phyloP scores from a whole-genome alignment of 1,140 invertebrate species.

The Heliconius congener region DNA sequence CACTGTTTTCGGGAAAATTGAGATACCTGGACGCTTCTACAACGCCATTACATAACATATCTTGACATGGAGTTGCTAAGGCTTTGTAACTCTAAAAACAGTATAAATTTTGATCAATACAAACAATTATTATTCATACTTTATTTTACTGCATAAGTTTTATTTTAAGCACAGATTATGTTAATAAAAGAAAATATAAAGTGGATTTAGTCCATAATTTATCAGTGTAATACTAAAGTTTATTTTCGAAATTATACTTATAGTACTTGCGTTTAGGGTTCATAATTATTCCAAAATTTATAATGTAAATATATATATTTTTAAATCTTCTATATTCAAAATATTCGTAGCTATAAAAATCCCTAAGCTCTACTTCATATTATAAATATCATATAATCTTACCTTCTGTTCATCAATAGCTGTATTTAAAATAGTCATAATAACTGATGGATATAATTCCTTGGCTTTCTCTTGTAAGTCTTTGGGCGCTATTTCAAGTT shows the following conservation, averaged over 20 bases:
- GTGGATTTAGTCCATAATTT: no score
- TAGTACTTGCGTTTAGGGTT: no score
- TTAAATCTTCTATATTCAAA: no score
- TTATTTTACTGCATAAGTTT: no score
- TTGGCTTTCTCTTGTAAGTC: conserved; percentile 49
- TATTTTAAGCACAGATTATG: no score
- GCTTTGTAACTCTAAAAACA: conserved; percentile 64
- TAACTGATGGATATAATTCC: conserved; percentile 54
- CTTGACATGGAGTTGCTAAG: conserved; percentile 56
- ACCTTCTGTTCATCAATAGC: conserved; percentile 74
- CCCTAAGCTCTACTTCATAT: no score
- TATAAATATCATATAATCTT: background rate
- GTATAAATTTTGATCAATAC: background rate
- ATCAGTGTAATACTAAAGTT: no score
- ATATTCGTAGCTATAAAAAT: background rate
- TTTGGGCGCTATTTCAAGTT: conserved; percentile 52
- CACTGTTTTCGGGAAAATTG: conserved; percentile 49
- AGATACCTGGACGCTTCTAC: conserved; percentile 49
- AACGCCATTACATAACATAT: conserved; percentile 61
- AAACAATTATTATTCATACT: no score
- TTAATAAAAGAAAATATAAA: no score
- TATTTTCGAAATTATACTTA: no score
- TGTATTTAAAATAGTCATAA: conserved; percentile 58
- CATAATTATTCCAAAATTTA: no score
- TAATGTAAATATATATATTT: no score